A percentile compares a stretch with the other conserved stretches of the same genome.
phyloP scores from a whole-genome alignment of 2,888 invertebrate species.

The Odontocerum albicorne region DNA sequence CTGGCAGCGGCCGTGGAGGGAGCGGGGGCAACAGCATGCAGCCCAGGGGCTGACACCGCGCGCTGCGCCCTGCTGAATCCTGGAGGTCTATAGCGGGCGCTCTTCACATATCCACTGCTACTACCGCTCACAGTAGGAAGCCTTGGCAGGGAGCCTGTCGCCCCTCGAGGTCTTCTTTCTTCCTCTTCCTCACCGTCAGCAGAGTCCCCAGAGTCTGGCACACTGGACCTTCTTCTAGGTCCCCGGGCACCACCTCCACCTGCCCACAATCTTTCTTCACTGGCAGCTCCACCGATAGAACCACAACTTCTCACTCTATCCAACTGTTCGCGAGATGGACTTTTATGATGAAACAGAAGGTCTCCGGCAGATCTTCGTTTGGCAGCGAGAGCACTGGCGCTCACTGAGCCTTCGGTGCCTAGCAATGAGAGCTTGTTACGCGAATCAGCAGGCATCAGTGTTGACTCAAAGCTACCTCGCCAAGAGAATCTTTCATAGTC shows the following conservation, averaged over 20 bases:
- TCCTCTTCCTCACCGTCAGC: conserved; percentile 59
- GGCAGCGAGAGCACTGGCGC: conserved; percentile 69
- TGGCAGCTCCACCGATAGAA: conserved; percentile 73
- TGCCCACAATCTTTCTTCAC: conserved; percentile 58
- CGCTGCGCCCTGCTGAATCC: conserved; percentile 77
- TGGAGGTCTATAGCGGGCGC: conserved; percentile 84
- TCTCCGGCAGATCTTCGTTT: conserved; percentile 83
- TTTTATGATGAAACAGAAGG: conserved; percentile 76
- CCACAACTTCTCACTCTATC: conserved; percentile 79
- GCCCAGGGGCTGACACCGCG: conserved; percentile 74
- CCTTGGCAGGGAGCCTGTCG: conserved; percentile 78
- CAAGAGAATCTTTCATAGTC: conserved; percentile 89
- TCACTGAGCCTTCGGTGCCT: conserved; percentile 64
- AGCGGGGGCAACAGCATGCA: conserved; percentile 57
- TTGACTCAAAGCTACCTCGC: conserved; percentile 92
- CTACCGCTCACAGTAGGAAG: conserved; percentile 63
- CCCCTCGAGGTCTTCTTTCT: conserved; percentile 58
- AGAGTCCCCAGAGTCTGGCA: conserved; percentile 58
- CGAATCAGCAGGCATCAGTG: conserved; percentile 83
- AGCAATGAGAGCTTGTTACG: conserved; percentile 71
- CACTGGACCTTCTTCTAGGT: conserved; percentile 55
- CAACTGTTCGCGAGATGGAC: conserved; percentile 74
- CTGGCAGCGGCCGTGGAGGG: conserved; percentile 55
- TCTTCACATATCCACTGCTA: conserved; percentile 65
- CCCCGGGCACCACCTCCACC: conserved; percentile 42